These are phyloP conservation scores for Spondyliosoma cantharus DNA, from an alignment of 2,797 vertebrate species.

Conservation along the genomic window DNA sequence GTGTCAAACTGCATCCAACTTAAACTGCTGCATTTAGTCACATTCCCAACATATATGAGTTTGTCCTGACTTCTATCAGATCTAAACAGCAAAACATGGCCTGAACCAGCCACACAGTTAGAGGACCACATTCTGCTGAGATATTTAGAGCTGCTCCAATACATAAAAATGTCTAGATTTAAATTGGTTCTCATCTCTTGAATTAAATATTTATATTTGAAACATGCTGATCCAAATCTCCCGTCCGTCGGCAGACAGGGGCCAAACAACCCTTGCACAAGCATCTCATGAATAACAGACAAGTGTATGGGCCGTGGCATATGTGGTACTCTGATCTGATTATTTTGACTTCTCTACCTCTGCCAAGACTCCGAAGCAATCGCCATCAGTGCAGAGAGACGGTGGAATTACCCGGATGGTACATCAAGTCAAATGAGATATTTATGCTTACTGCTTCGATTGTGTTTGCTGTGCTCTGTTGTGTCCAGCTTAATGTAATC, in stretches of 20 bases:
- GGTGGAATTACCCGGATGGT: constrained; percentile 46
- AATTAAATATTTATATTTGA: constrained; percentile 45
- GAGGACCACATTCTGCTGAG: constrained; percentile 7
- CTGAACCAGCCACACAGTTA: not conserved
- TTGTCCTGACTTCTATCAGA: not conserved
- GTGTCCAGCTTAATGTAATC: constrained; percentile 52
- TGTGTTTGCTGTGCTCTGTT: constrained; percentile 48
- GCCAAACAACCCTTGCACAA: constrained; percentile 37
- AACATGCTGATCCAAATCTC: constrained; percentile 26
- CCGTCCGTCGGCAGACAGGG: constrained; percentile 9
- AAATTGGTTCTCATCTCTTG: not conserved
- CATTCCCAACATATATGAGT: not conserved
- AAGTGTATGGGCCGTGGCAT: constrained; percentile 44
- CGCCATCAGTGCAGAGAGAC: constrained; percentile 47
- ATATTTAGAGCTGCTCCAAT: constrained; percentile 26
- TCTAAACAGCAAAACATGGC: not conserved
- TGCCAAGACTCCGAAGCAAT: constrained; percentile 61
- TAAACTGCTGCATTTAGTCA: not conserved
- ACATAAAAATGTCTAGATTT: constrained; percentile 1
- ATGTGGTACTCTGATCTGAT: constrained; percentile 65
- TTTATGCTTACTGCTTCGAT: constrained; percentile 56
- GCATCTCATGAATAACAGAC: constrained; percentile 60
- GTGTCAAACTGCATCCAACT: not conserved
- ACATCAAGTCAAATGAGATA: constrained; percentile 63
- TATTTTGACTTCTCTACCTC: constrained; percentile 63